Conservation (phyloP, 2,113 vertebrate species). For the Zeus faber region DNA sequence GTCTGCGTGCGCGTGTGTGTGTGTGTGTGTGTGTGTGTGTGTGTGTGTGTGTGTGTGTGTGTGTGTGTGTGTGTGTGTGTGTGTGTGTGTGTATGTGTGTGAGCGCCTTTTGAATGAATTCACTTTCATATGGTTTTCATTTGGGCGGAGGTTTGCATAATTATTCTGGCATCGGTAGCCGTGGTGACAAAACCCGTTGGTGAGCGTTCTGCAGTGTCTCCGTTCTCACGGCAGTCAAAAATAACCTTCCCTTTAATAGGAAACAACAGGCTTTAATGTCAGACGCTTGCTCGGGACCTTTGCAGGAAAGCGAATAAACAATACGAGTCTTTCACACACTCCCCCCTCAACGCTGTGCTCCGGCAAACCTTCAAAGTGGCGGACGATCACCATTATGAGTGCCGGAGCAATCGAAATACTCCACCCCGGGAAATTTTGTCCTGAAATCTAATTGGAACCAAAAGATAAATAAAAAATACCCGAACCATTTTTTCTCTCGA, state of each 20-base stretch:
- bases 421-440: too few relatives aligned
- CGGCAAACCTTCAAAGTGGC: too few relatives aligned
- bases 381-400: too few relatives aligned
- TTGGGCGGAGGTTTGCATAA: constrained; percentile 60
- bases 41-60: constrained; percentile 16
- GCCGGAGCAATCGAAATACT: too few relatives aligned
- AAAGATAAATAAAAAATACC: too few relatives aligned
- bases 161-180: constrained; percentile 59
- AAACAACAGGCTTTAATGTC: constrained; percentile 11
- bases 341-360: background rate
- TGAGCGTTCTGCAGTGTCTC: constrained; percentile 19
- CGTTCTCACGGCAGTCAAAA: constrained; percentile 44
- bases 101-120: constrained; percentile 9
- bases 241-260: constrained; percentile 45
- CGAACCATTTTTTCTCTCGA: too few relatives aligned
- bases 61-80: constrained; percentile 14
- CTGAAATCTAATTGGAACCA: too few relatives aligned
- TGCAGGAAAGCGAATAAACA: too few relatives aligned
- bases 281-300: background rate
- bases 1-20: constrained; percentile 8
- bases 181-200: constrained; percentile 47
- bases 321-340: background rate
- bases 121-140: constrained; percentile 59
- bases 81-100: background rate
- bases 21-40: constrained; percentile 27